Base-by-base conservation (phyloP, 1,140 invertebrate species). In the Stegodyphus mimosarum region DNA sequence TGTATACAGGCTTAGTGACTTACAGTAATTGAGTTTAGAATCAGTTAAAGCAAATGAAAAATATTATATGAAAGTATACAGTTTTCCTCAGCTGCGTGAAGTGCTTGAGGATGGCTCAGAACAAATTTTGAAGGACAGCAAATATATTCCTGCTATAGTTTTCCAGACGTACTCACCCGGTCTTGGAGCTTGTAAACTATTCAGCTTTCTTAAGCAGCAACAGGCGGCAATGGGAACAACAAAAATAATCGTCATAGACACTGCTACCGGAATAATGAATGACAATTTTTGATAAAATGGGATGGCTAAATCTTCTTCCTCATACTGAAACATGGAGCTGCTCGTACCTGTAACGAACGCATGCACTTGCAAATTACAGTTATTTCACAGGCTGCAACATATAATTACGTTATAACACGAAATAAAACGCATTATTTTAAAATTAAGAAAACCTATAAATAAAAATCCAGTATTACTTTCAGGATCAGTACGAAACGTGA, bases 231-330 rank as follows among this genome's bases (percentile, higher is more conserved):
- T 73, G 5, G 84, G 84, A 9, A 86, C 75, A 9, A 86, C 76
- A 9, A 86, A 50, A 49, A 86, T 73, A 11, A 49, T 86, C 7
- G 76, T 79, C 70, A 79, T 77, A 60, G 84, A 86, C 17, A 86
- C 84, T 9, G 76, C 84, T 10, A 86, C 84, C 6, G 84, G 84
- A 10, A 86, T 78, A 17, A 79, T 86, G 55, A 86, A 86, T 10
- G 84, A 86, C 6, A 86, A 49, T 50, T 86, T 78, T 18, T 86
- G 84, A 53, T 79, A 86, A 48, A 86, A 79, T 13, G 84, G 75
- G 13, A 79, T 48, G 17, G 75, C 75, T 33, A 84, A 63, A 55
- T 84, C 83, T 50, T 84, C 83, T 51, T 84, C 83, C 33, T 84
- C 83, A 17, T 83, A 83, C 64, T 83, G 80, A 52, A 84, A 84